These are phyloP conservation scores for Xenotilapia flavipinnis DNA, from an alignment of 2,113 vertebrate species.

Conservation along the genomic window DNA sequence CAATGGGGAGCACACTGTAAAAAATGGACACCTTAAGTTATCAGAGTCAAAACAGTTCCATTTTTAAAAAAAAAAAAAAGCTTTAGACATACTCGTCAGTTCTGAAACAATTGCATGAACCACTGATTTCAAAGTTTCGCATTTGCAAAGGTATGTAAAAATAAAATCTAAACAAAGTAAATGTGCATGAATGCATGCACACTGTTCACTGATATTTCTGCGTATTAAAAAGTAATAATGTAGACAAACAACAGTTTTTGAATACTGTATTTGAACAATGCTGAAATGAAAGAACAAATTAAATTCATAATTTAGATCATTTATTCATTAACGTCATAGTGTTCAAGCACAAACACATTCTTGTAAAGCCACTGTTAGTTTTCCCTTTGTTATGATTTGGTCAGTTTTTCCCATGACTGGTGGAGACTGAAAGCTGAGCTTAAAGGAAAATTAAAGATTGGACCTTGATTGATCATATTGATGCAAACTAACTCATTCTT, in stretches of 20 bases:
- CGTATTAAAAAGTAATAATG: neutral
- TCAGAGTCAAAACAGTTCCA: neutral
- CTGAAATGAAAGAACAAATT: neutral
- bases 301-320: neutral
- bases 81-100: neutral
- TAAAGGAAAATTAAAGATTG: neutral
- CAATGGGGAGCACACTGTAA: slow-evolving; percentile 21
- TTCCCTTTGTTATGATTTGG: neutral
- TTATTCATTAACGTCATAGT: neutral
- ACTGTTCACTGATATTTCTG: neutral
- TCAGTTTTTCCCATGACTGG: neutral
- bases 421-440: neutral
- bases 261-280: neutral
- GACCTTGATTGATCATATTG: neutral
- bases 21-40: neutral
- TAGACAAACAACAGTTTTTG: neutral
- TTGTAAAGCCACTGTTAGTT: neutral
- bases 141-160: neutral
- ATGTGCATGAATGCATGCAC: neutral
- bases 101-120: neutral
- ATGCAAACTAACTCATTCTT: neutral
- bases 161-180: neutral
- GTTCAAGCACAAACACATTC: neutral
- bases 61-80: neutral
- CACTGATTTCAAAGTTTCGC: neutral